These are phyloP conservation scores for Melieria omissa DNA, from an alignment of 2,888 invertebrate genomes.

Conservation along the genomic window DNA sequence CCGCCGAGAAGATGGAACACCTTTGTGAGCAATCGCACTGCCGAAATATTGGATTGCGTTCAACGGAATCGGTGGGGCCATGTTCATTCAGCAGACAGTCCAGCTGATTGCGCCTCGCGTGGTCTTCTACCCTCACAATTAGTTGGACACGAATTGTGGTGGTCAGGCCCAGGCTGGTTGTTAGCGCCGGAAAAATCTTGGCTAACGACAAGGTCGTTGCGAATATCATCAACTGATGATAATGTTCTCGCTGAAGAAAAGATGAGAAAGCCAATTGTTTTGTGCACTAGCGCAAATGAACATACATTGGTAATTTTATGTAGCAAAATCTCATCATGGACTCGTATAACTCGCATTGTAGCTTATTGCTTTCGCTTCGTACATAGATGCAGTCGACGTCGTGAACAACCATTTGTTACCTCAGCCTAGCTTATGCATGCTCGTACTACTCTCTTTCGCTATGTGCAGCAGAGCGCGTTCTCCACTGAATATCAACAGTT, in stretches of 20 bases:
- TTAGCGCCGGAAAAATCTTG: slow-evolving; percentile 15
- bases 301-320: slow-evolving; percentile 7
- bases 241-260: slow-evolving; percentile 3
- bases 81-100: slow-evolving; percentile 38
- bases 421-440: background rate
- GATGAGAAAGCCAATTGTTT: background rate
- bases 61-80: slow-evolving; percentile 38
- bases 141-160: slow-evolving; percentile 37
- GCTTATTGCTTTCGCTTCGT: background rate
- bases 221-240: background rate
- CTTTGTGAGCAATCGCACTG: slow-evolving; percentile 40
- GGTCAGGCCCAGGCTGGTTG: slow-evolving; percentile 38
- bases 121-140: slow-evolving; percentile 37
- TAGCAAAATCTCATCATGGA: slow-evolving; percentile 28
- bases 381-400: background rate
- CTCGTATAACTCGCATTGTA: slow-evolving; percentile 5
- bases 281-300: background rate
- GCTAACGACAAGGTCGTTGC: slow-evolving; percentile 8
- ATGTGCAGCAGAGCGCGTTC: background rate
- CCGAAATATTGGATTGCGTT: slow-evolving; percentile 34
- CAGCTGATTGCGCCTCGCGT: slow-evolving; percentile 44
- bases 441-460: background rate
- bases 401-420: background rate
- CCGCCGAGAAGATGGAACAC: slow-evolving; percentile 38
- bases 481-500: background rate